Evolutionary conservation across 2,113 vertebrate species (phyloP), one percentile per base, ranked within the genome.

Genomic region (Danio rerio): DNA sequence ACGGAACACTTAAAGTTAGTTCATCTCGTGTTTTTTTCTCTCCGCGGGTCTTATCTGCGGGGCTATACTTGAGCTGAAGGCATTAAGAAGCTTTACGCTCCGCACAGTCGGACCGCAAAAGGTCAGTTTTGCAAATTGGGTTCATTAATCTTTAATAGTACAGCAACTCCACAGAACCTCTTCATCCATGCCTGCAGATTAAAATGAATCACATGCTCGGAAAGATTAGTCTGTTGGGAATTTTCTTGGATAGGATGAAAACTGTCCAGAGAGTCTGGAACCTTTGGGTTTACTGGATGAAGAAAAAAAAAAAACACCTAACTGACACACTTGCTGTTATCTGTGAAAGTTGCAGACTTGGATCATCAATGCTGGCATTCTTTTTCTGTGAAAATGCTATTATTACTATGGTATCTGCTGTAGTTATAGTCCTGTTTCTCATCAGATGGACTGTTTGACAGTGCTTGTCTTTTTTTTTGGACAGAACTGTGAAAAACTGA

Each of bases 41-140:
- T 65, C 50, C 47, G 45, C 7, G 56, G 40, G 12, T 88, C 87
- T 78, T 89, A 89, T 90, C 83, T 85, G 91, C 90, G 91, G 87
- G 81, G 82, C 87, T 89, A 20, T 66, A n/a, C 59, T 65, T 85
- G 81, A 87, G 84, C 89, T 91, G 83, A 89, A 87, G 73, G 86
- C 89, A 91, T 93, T 92, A 94, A 94, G 92, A 91, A 88, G 93
- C 93, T 94, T 94, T 78, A 93, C 86, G 78, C 47, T 82, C 66
- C 9, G 78, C 89, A 86, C 89, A 88, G 87, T 92, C 91, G 86
- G 86, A 89, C 89, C 92, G 90, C 88, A 90, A 91, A 93, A 93
- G 93, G 93, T 94, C 93, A 93, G 91, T 93, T 89, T 86, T 90
- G 89, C 92, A 94, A 94, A 94, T 94, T 94, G 91, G 92, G 92